Evolutionary conservation across 2,113 vertebrate species (phyloP).

Genomic region (Sebastes schlegelii): DNA sequence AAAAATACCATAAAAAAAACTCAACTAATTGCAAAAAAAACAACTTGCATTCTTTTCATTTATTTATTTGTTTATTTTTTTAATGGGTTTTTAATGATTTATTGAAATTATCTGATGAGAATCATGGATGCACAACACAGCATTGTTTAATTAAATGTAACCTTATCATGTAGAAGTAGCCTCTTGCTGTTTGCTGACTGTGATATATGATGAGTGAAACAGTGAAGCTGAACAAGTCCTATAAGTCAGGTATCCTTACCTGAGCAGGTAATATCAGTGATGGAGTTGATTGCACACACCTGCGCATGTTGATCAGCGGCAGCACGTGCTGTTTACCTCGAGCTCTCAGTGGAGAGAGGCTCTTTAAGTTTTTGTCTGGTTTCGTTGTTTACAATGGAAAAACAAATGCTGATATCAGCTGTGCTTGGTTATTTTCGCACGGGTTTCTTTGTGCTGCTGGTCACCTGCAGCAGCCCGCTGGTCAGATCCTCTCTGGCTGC

Average conservation of each 20-base stretch:
- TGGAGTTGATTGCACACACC: slow-evolving; percentile 80
- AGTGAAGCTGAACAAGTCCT: background rate
- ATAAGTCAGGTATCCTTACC: background rate
- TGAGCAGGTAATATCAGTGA: slow-evolving; percentile 33
- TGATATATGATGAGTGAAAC: background rate
- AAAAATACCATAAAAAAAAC: too few relatives aligned
- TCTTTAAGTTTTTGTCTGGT: slow-evolving; percentile 31
- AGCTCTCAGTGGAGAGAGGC: slow-evolving; percentile 42
- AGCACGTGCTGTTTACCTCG: slow-evolving; percentile 63
- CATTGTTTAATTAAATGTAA: background rate
- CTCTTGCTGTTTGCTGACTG: background rate
- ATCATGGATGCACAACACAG: too few relatives aligned
- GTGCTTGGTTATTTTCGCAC: slow-evolving; percentile 43
- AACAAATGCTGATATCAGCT: slow-evolving; percentile 50
- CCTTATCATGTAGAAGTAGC: background rate
- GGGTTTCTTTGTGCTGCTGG: slow-evolving; percentile 56
- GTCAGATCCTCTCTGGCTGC: slow-evolving; percentile 29
- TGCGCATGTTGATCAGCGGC: slow-evolving; percentile 56
- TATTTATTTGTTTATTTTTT: too few relatives aligned
- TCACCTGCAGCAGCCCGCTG: slow-evolving; percentile 46
- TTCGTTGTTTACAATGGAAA: slow-evolving; percentile 69
- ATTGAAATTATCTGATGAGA: background rate
- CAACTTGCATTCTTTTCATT: too few relatives aligned
- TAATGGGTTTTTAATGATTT: too few relatives aligned
- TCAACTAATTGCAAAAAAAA: too few relatives aligned